Percentiles rank a stretch among this genome's conserved stretches.
Conservation (phyloP, 1,140 invertebrate genomes). For the Drosophila rufa region DNA sequence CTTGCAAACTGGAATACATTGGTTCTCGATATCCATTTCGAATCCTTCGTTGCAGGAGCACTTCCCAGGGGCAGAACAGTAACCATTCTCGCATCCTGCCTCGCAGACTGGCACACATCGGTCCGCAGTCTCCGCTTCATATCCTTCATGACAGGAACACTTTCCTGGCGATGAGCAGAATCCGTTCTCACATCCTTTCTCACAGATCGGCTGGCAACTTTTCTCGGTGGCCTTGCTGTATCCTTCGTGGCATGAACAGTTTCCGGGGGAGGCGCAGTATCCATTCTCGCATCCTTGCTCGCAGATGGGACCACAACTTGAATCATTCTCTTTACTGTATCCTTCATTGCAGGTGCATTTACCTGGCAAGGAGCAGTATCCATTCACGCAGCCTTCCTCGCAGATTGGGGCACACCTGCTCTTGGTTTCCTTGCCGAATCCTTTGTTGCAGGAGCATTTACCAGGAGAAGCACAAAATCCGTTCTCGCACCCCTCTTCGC, state of each 20-base stretch:
- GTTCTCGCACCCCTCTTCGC: constrained; percentile 14
- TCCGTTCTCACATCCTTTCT: constrained; percentile 29
- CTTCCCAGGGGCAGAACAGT: constrained; percentile 8
- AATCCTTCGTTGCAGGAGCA: constrained; percentile 30
- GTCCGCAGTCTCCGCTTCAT: too few relatives aligned
- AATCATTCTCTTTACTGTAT: background rate
- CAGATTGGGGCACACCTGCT: constrained; percentile 5
- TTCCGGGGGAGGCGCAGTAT: constrained; percentile 23
- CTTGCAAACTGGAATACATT: constrained; percentile 13
- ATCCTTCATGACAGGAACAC: background rate
- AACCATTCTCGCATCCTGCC: constrained; percentile 23
- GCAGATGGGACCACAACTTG: constrained; percentile 28
- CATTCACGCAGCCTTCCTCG: constrained; percentile 15
- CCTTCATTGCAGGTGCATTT: constrained; percentile 16
- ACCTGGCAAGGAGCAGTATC: constrained; percentile 18
- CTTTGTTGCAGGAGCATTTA: background rate
- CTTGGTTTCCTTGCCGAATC: constrained; percentile 1
- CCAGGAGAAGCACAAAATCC: constrained; percentile 5
- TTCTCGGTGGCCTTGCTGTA: constrained; percentile 4
- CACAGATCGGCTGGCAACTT: constrained; percentile 19
- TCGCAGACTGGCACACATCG: constrained; percentile 19
- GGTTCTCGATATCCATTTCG: background rate
- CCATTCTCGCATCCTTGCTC: constrained; percentile 39
- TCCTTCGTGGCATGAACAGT: constrained; percentile 26
- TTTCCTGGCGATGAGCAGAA: constrained; percentile 18